These are phyloP conservation scores for Crioceris asparagi DNA, from an alignment of 2,888 invertebrate species.

Conservation along the genomic window DNA sequence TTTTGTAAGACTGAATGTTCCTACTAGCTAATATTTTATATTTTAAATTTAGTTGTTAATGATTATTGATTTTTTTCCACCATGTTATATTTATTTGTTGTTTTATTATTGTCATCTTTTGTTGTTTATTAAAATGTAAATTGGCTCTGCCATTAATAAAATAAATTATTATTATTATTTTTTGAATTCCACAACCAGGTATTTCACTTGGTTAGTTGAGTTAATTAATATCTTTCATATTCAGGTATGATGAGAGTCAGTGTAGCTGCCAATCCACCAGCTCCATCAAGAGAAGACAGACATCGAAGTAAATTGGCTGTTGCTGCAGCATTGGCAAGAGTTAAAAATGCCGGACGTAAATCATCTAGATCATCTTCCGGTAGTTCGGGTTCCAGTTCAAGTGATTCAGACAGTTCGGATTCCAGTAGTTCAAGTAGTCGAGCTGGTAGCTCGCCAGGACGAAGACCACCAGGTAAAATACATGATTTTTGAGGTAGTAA, in stretches of 20 bases:
- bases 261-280: constrained; percentile 49
- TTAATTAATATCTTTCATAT: too few species aligned
- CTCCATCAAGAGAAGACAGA: constrained; percentile 38
- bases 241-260: constrained; percentile 42
- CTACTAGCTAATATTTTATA: too few species aligned
- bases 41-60: too few species aligned
- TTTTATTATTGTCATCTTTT: too few species aligned
- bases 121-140: too few species aligned
- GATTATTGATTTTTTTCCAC: too few species aligned
- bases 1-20: too few species aligned
- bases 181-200: too few species aligned
- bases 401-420: constrained; percentile 47
- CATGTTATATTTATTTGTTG: too few species aligned
- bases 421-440: constrained; percentile 44
- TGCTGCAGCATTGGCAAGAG: constrained; percentile 35
- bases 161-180: too few species aligned
- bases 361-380: constrained; percentile 44
- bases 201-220: too few species aligned
- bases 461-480: constrained; percentile 30
- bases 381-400: constrained; percentile 44
- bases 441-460: constrained; percentile 39
- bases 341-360: constrained; percentile 32
- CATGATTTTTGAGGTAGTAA: neutral
- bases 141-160: too few species aligned
- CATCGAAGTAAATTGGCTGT: constrained; percentile 34